These are phyloP conservation scores for Sphenodon punctatus DNA, from an alignment of 2,797 vertebrate genomes.

Conservation along the genomic window DNA sequence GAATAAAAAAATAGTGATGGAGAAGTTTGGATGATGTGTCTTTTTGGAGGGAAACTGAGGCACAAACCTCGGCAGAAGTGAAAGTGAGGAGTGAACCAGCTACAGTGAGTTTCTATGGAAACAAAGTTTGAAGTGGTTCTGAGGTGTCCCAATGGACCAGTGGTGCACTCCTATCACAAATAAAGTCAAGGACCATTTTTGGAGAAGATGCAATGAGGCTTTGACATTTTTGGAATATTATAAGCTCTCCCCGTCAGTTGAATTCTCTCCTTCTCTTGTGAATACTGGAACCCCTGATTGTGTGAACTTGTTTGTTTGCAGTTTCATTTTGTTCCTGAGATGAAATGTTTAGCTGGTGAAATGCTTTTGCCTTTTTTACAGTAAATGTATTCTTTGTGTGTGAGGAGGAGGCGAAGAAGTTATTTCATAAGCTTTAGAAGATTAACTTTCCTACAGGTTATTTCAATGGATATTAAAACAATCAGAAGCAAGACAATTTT, in stretches of 20 bases:
- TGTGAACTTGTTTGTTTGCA: accelerated
- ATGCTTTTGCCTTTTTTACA: slow-evolving; percentile 17
- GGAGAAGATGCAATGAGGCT: background rate
- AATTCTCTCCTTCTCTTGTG: background rate
- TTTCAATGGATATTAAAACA: slow-evolving; percentile 52
- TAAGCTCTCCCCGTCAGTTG: background rate
- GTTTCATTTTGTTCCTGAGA: background rate
- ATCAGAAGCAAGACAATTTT: slow-evolving; percentile 65
- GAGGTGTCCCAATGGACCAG: background rate
- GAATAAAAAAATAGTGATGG: too few relatives aligned
- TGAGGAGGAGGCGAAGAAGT: slow-evolving; percentile 5
- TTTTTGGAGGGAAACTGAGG: too few relatives aligned
- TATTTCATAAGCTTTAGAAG: slow-evolving; percentile 50
- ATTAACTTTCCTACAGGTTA: slow-evolving; percentile 53
- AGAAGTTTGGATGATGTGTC: too few relatives aligned
- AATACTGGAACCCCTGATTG: background rate
- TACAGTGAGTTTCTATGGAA: background rate
- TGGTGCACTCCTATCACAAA: background rate
- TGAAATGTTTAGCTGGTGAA: background rate
- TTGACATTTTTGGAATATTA: background rate
- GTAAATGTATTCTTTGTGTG: slow-evolving; percentile 44
- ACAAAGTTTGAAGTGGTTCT: background rate
- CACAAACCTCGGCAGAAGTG: too few relatives aligned
- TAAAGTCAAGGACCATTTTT: background rate
- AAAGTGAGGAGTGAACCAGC: too few relatives aligned